Percentiles rank a stretch among this genome's conserved stretches.
These are phyloP conservation scores for Passer domesticus DNA, from an alignment of 2,113 vertebrate species.

Conservation along the genomic window DNA sequence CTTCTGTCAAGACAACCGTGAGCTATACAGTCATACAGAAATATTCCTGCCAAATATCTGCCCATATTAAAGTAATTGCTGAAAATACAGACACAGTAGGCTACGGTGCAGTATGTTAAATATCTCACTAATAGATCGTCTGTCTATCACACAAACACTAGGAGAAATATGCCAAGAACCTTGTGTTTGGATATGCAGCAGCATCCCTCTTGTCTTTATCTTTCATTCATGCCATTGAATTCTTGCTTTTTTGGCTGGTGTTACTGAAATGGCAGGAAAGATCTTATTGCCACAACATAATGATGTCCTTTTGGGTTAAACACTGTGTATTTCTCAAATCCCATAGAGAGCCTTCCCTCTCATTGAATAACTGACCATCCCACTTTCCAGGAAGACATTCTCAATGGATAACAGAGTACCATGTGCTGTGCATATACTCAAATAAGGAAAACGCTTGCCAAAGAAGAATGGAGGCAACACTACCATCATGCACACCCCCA, in stretches of 20 bases:
- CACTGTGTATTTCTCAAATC: neutral
- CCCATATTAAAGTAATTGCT: neutral
- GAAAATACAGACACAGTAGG: neutral
- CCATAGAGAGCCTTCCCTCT: neutral
- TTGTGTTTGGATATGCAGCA: neutral
- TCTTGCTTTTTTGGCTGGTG: neutral
- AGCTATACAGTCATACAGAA: neutral
- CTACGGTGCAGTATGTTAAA: neutral
- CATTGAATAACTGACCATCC: neutral
- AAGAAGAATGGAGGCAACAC: neutral
- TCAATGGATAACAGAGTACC: neutral
- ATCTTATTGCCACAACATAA: neutral
- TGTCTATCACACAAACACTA: neutral
- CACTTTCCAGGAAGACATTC: neutral
- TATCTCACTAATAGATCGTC: neutral
- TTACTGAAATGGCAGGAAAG: neutral
- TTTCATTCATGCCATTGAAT: neutral
- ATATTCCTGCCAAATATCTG: neutral
- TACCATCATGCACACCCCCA: neutral
- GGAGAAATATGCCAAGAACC: neutral
- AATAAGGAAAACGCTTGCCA: neutral
- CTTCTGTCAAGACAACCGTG: neutral
- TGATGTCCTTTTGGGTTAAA: neutral
- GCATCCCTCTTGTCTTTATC: neutral
- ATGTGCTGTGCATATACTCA: neutral